Evolutionary conservation across 2,113 vertebrate species (phyloP).

Genomic region (Eubucco bourcierii): DNA sequence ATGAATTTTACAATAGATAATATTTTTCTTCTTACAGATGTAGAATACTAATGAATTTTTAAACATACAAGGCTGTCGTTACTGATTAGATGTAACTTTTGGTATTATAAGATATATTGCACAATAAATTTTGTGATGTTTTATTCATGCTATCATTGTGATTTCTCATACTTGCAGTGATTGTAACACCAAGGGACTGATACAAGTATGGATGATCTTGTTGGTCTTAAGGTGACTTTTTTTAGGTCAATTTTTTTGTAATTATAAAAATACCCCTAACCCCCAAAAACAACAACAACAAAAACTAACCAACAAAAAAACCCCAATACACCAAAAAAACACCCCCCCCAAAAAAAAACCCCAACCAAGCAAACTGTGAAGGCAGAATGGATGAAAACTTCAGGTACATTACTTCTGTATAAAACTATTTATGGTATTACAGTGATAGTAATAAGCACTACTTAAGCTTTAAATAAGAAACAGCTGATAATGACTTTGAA

Average conservation of each 20-base stretch:
- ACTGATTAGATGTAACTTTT: not conserved
- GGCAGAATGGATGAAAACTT: not conserved
- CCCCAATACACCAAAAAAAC: too few species aligned
- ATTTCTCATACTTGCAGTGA: not conserved
- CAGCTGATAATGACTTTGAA: slow-evolving; percentile 58
- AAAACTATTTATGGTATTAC: not conserved
- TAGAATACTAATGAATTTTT: not conserved
- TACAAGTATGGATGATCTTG: not conserved
- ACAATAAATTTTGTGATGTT: not conserved
- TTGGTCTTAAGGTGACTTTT: not conserved
- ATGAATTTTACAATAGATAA: not conserved
- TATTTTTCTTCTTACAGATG: not conserved
- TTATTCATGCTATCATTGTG: not conserved
- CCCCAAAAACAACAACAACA: too few species aligned
- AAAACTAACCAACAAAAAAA: too few species aligned
- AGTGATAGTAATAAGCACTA: not conserved
- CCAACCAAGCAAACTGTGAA: not conserved
- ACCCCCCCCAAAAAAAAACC: too few species aligned
- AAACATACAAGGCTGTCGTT: not conserved
- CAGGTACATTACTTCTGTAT: not conserved
- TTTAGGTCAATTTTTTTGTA: not conserved
- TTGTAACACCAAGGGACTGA: not conserved
- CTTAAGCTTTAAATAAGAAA: slow-evolving; percentile 55
- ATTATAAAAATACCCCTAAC: not conserved
- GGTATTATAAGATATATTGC: not conserved